Percentiles rank a stretch among this genome's conserved stretches.
phyloP scores from a whole-genome alignment of 2,113 vertebrate genomes.

The Hemichromis elongatus region DNA sequence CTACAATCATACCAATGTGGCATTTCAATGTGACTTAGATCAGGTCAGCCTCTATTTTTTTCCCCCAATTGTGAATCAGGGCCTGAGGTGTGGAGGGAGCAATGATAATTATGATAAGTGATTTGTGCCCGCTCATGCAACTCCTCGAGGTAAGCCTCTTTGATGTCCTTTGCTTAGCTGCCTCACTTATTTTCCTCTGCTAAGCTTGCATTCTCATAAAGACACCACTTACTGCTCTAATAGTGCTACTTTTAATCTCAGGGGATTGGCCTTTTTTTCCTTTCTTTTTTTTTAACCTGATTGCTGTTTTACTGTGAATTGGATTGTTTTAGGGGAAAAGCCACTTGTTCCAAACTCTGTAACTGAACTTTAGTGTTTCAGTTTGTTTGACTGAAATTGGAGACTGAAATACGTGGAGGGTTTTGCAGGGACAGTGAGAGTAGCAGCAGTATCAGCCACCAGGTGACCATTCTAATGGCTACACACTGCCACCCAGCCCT shows the following conservation, averaged over 20 bases:
- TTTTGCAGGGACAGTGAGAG: not conserved
- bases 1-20: constrained; percentile 32
- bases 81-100: constrained; percentile 1
- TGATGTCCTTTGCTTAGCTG: constrained; percentile 27
- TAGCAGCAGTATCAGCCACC: constrained; percentile 3
- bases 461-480: constrained; percentile 30
- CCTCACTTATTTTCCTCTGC: constrained; percentile 51
- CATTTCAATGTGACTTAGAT: constrained; percentile 40
- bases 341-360: constrained; percentile 10
- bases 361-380: not conserved
- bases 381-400: not conserved
- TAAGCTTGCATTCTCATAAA: constrained; percentile 42
- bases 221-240: constrained; percentile 24
- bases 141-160: constrained; percentile 22
- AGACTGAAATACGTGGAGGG: not conserved
- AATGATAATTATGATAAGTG: constrained; percentile 55
- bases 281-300: not conserved
- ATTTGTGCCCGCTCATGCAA: constrained; percentile 45
- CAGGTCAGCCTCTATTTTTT: not conserved
- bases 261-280: not conserved
- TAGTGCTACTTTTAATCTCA: constrained; percentile 27
- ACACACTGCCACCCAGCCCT: not conserved
- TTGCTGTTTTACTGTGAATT: constrained; percentile 47
- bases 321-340: constrained; percentile 17
- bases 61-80: not conserved